phyloP scores from a whole-genome alignment of 2,888 invertebrate species.

The Phyto melanocephala region DNA sequence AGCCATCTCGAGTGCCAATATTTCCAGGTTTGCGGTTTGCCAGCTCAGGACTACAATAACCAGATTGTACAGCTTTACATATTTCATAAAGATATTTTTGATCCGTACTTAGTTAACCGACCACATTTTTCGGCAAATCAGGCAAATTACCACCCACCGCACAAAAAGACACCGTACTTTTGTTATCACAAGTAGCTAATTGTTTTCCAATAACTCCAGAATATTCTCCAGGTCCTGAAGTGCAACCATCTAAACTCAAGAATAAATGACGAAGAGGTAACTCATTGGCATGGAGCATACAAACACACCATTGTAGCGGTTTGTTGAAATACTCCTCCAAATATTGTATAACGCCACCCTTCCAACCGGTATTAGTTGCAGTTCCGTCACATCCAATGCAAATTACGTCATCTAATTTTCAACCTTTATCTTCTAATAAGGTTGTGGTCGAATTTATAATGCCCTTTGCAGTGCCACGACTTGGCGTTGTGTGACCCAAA shows the following conservation, averaged over 20 bases:
- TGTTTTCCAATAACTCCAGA: no score
- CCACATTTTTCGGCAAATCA: no score
- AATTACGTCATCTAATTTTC: slow-evolving; percentile 32
- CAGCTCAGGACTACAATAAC: slow-evolving; percentile 29
- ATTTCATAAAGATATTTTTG: slow-evolving; percentile 34
- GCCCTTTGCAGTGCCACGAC: slow-evolving; percentile 13
- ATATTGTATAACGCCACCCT: slow-evolving; percentile 45
- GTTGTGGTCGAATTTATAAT: slow-evolving; percentile 29
- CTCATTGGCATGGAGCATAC: no score
- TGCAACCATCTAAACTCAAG: no score
- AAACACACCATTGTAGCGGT: no score
- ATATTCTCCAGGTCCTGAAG: no score
- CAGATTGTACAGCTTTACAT: slow-evolving; percentile 37
- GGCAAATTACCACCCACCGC: background rate
- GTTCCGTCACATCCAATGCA: no score
- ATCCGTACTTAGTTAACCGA: no score
- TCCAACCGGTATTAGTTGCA: slow-evolving; percentile 36
- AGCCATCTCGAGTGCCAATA: background rate
- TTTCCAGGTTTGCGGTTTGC: slow-evolving; percentile 15
- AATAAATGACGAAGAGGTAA: no score
- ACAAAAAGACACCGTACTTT: no score
- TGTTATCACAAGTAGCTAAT: no score
- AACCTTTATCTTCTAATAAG: slow-evolving; percentile 13
- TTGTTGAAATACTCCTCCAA: slow-evolving; percentile 31
- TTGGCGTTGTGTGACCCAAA: slow-evolving; percentile 24